phyloP scores from a whole-genome alignment of 1,140 invertebrate genomes.

The Tetramorium parvispinum region DNA sequence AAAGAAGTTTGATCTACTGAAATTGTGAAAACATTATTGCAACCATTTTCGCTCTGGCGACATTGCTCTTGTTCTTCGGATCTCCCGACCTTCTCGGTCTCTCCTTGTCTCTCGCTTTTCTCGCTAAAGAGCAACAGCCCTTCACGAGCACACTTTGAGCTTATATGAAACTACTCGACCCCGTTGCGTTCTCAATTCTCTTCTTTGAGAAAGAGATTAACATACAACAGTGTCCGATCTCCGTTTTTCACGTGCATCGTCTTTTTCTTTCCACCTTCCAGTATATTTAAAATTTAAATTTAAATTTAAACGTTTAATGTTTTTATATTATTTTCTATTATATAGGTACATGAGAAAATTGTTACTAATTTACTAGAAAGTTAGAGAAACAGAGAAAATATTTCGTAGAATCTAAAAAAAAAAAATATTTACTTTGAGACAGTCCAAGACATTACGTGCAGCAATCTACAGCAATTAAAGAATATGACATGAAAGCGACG shows the following conservation, averaged over 20 bases:
- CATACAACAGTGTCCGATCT: slow-evolving; percentile 18
- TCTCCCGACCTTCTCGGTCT: slow-evolving; percentile 45
- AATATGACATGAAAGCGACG: neutral
- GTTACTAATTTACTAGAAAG: neutral
- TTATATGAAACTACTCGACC: slow-evolving; percentile 70
- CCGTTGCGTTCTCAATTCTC: slow-evolving; percentile 55
- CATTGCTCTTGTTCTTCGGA: slow-evolving; percentile 30
- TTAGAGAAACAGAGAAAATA: neutral
- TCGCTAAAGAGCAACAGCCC: slow-evolving; percentile 68
- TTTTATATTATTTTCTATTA: neutral
- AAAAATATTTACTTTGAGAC: neutral
- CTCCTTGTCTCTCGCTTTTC: slow-evolving; percentile 32
- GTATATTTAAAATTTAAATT: slow-evolving; percentile 21
- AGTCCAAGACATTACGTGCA: neutral
- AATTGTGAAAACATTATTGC: neutral
- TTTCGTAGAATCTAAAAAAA: neutral
- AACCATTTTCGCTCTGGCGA: slow-evolving; percentile 2
- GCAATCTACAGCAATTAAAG: neutral
- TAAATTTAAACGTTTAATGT: neutral
- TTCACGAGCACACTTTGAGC: slow-evolving; percentile 58
- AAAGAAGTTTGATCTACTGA: slow-evolving; percentile 9
- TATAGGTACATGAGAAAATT: neutral
- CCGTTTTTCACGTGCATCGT: neutral
- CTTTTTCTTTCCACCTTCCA: neutral
- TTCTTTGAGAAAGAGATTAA: slow-evolving; percentile 68